phyloP scores from a whole-genome alignment of 2,113 vertebrate species.

The Lota lota region DNA sequence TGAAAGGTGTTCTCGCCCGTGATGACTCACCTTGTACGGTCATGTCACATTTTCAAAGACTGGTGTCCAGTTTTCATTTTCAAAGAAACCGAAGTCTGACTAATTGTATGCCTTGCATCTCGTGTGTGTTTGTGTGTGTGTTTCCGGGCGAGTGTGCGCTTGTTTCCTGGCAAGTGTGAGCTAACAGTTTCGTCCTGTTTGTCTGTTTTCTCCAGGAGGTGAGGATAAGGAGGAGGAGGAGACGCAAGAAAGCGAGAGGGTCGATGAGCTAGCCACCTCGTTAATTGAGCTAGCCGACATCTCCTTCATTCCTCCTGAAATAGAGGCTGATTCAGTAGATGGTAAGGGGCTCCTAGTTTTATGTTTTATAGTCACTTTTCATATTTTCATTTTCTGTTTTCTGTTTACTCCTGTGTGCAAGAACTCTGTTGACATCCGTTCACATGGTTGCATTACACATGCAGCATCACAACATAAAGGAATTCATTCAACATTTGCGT shows the following conservation, averaged over 20 bases:
- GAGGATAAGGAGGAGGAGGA: neutral
- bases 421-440: no score
- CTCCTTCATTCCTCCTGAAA: neutral
- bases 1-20: no score
- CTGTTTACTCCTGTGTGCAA: no score
- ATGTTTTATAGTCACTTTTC: neutral
- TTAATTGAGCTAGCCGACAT: slow-evolving; percentile 52
- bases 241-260: neutral
- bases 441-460: no score
- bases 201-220: neutral
- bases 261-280: slow-evolving; percentile 5
- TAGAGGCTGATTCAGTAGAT: slow-evolving; percentile 24
- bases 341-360: slow-evolving; percentile 33
- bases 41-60: neutral
- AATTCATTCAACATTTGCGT: no score
- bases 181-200: accelerated
- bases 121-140: neutral
- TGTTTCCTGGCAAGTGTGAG: neutral
- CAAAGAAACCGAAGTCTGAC: no score
- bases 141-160: neutral
- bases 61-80: no score
- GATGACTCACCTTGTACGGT: neutral
- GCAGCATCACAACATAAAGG: no score
- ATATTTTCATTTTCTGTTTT: no score
- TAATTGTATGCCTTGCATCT: neutral